These are phyloP conservation scores for Hylaea fasciaria DNA, from an alignment of 2,888 invertebrate genomes.

Conservation along the genomic window DNA sequence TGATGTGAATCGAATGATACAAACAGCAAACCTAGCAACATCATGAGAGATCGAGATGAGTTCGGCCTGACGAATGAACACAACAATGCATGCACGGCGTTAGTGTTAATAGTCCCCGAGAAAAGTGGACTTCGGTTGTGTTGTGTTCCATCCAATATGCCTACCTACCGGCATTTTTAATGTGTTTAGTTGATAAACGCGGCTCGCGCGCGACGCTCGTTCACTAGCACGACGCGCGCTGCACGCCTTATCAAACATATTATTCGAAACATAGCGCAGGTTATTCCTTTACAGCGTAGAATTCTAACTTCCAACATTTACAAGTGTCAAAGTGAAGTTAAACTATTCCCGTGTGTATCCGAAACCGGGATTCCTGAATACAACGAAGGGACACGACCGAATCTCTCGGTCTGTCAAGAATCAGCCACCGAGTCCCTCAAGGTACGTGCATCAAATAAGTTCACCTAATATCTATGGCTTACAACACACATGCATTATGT, in stretches of 20 bases:
- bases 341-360: slow-evolving; percentile 8
- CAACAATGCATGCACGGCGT: slow-evolving; percentile 54
- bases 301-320: slow-evolving; percentile 23
- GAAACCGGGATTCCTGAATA: slow-evolving; percentile 30
- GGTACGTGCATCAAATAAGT: slow-evolving; percentile 62
- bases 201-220: slow-evolving; percentile 70
- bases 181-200: slow-evolving; percentile 80
- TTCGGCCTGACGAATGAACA: slow-evolving; percentile 17
- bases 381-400: slow-evolving; percentile 35
- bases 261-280: slow-evolving; percentile 33
- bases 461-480: slow-evolving; percentile 50
- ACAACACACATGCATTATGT: slow-evolving; percentile 60
- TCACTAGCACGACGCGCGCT: slow-evolving; percentile 54
- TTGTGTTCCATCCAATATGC: too few species aligned
- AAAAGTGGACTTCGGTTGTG: slow-evolving; percentile 56
- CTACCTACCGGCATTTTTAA: slow-evolving; percentile 68
- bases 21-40: background rate
- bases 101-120: slow-evolving; percentile 52
- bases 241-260: slow-evolving; percentile 49
- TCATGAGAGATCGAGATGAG: slow-evolving; percentile 4
- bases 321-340: slow-evolving; percentile 20
- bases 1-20: slow-evolving; percentile 41
- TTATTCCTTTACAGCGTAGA: slow-evolving; percentile 6
- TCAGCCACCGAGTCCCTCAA: slow-evolving; percentile 67
- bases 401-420: slow-evolving; percentile 27